These are phyloP conservation scores for Heterocephalus glaber DNA, from an alignment of 2,113 vertebrate species.

Conservation along the genomic window DNA sequence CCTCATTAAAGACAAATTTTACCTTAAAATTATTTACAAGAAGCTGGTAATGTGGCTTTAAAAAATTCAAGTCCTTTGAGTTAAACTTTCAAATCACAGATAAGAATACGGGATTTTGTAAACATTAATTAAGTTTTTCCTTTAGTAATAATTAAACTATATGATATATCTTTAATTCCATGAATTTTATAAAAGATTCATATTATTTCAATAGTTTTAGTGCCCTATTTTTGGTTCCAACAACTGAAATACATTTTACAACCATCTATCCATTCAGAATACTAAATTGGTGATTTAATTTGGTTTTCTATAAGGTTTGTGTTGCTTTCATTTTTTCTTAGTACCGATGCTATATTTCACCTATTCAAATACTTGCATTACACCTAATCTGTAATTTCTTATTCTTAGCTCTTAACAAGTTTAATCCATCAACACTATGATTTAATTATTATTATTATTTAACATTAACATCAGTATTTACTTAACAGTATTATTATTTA, in stretches of 20 bases:
- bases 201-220: background rate
- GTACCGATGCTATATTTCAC: background rate
- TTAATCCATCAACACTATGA: background rate
- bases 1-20: background rate
- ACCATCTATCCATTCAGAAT: slow-evolving; percentile 61
- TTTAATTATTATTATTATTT: background rate
- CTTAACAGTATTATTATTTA: background rate
- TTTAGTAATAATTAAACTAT: background rate
- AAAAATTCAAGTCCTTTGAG: background rate
- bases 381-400: background rate
- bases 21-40: background rate
- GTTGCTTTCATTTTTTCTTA: background rate
- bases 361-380: background rate
- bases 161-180: background rate
- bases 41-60: background rate
- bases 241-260: slow-evolving; percentile 62
- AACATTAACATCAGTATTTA: too few relatives aligned
- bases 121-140: background rate
- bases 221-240: background rate
- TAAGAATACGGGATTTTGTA: background rate
- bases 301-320: background rate
- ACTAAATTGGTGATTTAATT: background rate
- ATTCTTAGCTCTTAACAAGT: background rate
- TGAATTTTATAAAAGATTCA: background rate
- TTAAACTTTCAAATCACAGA: background rate